Evolutionary conservation across 2,888 invertebrate species (phyloP).

Genomic region (Holacanthella duospinosa): DNA sequence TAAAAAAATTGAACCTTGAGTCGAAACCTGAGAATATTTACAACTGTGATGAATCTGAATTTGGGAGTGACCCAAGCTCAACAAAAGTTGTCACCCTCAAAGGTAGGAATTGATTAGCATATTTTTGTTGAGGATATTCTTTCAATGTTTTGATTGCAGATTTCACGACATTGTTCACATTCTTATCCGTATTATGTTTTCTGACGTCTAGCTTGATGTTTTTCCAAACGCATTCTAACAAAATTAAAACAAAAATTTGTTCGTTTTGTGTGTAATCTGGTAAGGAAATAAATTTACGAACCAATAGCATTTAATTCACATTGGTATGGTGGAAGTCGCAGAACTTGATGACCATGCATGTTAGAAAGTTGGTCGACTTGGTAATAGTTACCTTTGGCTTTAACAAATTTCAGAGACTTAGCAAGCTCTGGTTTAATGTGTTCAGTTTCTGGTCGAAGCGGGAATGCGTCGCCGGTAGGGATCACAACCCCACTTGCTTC

Average conservation of each 20-base stretch:
- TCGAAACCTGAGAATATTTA: too few relatives aligned
- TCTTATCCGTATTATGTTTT: neutral
- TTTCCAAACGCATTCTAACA: slow-evolving; percentile 16
- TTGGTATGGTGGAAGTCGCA: slow-evolving; percentile 19
- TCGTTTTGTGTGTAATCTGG: neutral
- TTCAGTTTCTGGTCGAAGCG: neutral
- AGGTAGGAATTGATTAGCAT: too few relatives aligned
- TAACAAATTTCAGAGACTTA: neutral
- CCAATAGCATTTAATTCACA: slow-evolving; percentile 16
- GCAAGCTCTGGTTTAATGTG: neutral
- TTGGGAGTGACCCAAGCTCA: too few relatives aligned
- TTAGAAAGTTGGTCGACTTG: slow-evolving; percentile 13
- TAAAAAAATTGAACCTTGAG: too few relatives aligned
- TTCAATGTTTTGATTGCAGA: neutral
- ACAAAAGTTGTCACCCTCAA: too few relatives aligned
- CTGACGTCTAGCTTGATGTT: neutral
- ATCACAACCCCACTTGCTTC: neutral
- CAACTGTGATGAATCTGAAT: too few relatives aligned
- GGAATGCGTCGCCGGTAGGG: neutral
- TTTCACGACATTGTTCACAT: neutral
- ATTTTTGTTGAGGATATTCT: too few relatives aligned
- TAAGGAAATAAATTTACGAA: neutral
- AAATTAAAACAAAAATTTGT: neutral
- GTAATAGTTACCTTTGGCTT: neutral
- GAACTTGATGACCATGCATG: slow-evolving; percentile 11